A percentile compares a stretch with the other conserved stretches of the same genome.
Conservation (phyloP, 2,888 invertebrate genomes). For the Drosophila lacicola region DNA sequence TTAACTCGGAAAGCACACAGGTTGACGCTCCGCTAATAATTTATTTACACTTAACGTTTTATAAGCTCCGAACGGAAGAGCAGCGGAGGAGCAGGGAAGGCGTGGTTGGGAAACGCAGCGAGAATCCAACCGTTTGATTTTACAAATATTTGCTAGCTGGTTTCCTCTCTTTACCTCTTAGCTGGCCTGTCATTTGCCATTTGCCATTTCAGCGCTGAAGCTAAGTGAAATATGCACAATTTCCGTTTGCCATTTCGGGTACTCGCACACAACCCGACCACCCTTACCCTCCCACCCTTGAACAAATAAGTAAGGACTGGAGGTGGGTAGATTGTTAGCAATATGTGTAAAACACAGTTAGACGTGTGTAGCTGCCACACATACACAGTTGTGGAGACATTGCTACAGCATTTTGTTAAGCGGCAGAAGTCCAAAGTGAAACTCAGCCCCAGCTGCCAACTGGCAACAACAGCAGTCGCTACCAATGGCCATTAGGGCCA, state of each 20-base stretch:
- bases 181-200: slow-evolving; percentile 55
- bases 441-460: slow-evolving; percentile 46
- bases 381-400: slow-evolving; percentile 29
- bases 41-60: slow-evolving; percentile 77
- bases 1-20: slow-evolving; percentile 53
- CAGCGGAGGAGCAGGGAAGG: neutral
- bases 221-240: slow-evolving; percentile 78
- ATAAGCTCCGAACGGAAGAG: slow-evolving; percentile 47
- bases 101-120: neutral
- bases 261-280: neutral
- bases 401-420: slow-evolving; percentile 50
- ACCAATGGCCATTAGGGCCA: slow-evolving; percentile 54
- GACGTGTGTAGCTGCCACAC: slow-evolving; percentile 33
- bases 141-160: slow-evolving; percentile 67
- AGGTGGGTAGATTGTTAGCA: slow-evolving; percentile 6
- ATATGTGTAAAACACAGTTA: slow-evolving; percentile 60
- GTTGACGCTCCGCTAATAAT: slow-evolving; percentile 67
- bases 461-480: slow-evolving; percentile 18
- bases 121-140: slow-evolving; percentile 70
- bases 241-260: slow-evolving; percentile 72
- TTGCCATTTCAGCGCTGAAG: slow-evolving; percentile 71
- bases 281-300: too few species aligned
- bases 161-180: slow-evolving; percentile 34
- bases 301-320: too few species aligned
- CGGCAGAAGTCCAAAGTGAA: slow-evolving; percentile 37